phyloP scores from a whole-genome alignment of 23 tunicate genomes.

The Halocynthia aurantium region DNA sequence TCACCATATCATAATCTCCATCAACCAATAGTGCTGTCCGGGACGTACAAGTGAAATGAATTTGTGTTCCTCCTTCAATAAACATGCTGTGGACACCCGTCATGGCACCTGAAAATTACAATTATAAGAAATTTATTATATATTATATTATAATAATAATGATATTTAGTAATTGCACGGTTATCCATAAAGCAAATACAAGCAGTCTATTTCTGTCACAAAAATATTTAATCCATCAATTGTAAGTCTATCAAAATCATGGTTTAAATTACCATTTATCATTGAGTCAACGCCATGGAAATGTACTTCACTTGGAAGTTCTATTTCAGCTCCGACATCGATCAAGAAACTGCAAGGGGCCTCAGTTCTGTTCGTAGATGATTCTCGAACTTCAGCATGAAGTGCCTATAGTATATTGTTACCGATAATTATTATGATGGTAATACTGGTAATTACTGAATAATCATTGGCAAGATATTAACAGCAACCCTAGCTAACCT shows the following conservation, averaged over 20 bases:
- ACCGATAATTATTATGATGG: not conserved
- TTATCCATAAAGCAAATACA: too few relatives aligned
- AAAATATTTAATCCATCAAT: too few relatives aligned
- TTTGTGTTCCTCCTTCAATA: conserved; percentile 12
- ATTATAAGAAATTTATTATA: too few relatives aligned
- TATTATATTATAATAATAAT: too few relatives aligned
- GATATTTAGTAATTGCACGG: too few relatives aligned
- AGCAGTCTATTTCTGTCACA: too few relatives aligned
- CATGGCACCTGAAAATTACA: conserved; percentile 18
- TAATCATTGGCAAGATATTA: too few relatives aligned
- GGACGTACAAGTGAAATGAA: conserved; percentile 23
- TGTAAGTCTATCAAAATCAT: too few relatives aligned
- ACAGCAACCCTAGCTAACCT: not conserved
- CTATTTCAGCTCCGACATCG: conserved; percentile 23
- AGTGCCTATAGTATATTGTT: not conserved
- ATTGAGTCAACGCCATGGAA: conserved; percentile 23
- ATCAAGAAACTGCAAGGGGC: conserved; percentile 32
- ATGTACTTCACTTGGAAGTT: conserved; percentile 27
- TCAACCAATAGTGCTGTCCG: conserved; percentile 16
- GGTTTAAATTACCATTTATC: conserved; percentile 1
- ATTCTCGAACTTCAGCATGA: conserved; percentile 27
- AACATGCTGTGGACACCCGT: conserved; percentile 25
- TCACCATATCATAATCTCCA: conserved; percentile 3
- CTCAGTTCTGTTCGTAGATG: conserved; percentile 26
- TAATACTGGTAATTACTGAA: not conserved